These are phyloP conservation scores for Chromobotia macracanthus DNA, from an alignment of 2,797 vertebrate genomes.

Conservation along the genomic window DNA sequence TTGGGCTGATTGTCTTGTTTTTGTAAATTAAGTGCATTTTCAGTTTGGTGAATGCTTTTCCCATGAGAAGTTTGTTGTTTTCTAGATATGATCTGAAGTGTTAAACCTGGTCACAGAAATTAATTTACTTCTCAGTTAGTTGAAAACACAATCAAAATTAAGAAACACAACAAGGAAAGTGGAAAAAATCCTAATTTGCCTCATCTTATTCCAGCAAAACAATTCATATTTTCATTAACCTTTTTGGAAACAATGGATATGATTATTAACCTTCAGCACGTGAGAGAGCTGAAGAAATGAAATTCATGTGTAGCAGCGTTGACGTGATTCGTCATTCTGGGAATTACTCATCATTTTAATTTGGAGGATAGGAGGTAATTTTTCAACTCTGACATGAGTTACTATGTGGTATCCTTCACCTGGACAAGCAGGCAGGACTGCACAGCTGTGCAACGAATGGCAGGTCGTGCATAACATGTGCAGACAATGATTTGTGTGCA, in stretches of 20 bases:
- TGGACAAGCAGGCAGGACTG: slow-evolving; percentile 36
- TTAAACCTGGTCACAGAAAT: slow-evolving; percentile 40
- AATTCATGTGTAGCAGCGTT: slow-evolving; percentile 26
- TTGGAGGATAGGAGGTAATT: slow-evolving; percentile 40
- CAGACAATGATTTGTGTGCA: slow-evolving; percentile 47
- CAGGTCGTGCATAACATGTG: slow-evolving; percentile 38
- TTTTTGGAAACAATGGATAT: slow-evolving; percentile 34
- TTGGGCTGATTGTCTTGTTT: not conserved
- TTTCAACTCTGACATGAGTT: slow-evolving; percentile 44
- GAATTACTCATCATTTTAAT: slow-evolving; percentile 46
- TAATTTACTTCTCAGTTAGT: slow-evolving; percentile 15
- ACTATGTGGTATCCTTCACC: slow-evolving; percentile 46
- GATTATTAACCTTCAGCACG: slow-evolving; percentile 34
- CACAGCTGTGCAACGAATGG: slow-evolving; percentile 45
- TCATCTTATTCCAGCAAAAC: slow-evolving; percentile 14
- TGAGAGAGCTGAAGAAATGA: not conserved
- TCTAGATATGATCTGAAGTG: slow-evolving; percentile 32
- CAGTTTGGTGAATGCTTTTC: not conserved
- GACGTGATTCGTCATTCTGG: slow-evolving; percentile 22
- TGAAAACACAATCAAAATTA: slow-evolving; percentile 35
- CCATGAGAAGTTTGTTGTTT: not conserved
- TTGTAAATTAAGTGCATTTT: not conserved
- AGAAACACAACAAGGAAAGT: slow-evolving; percentile 16
- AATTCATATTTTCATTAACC: slow-evolving; percentile 50
- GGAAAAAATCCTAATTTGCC: slow-evolving; percentile 10